Conservation (phyloP, 2,113 vertebrate genomes). For the Pterocles gutturalis region DNA sequence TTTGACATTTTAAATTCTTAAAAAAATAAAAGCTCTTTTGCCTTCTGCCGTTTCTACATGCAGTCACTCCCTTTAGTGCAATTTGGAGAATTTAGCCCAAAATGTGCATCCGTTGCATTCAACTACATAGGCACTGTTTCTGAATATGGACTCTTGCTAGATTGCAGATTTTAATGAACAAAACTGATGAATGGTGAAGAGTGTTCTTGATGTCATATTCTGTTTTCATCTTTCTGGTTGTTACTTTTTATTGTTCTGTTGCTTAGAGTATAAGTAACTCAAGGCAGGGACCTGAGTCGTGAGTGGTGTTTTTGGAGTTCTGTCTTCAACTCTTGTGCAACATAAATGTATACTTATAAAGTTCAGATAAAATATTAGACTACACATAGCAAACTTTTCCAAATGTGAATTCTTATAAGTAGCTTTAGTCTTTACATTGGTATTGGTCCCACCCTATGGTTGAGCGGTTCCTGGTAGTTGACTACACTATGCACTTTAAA, state of each 20-base stretch:
- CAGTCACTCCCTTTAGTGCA: not conserved
- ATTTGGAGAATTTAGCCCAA: not conserved
- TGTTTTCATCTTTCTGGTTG: not conserved
- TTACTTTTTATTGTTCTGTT: not conserved
- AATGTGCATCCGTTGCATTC: not conserved
- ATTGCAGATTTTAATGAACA: not conserved
- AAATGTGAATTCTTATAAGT: not conserved
- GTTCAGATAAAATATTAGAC: not conserved
- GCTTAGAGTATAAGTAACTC: not conserved
- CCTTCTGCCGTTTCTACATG: not conserved
- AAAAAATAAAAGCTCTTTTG: not conserved
- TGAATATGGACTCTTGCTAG: not conserved
- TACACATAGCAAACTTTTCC: not conserved
- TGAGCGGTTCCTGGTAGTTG: slow-evolving; percentile 36
- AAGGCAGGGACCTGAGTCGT: not conserved
- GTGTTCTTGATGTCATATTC: not conserved
- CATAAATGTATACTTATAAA: not conserved
- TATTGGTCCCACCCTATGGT: not conserved
- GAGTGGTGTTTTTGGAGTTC: not conserved
- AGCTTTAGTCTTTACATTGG: not conserved
- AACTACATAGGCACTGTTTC: not conserved
- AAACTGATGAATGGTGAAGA: not conserved
- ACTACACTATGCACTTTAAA: slow-evolving; percentile 16
- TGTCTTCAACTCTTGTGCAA: not conserved
- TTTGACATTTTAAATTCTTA: not conserved